phyloP scores from a whole-genome alignment of 2,797 vertebrate species.

The Megaceryle alcyon region DNA sequence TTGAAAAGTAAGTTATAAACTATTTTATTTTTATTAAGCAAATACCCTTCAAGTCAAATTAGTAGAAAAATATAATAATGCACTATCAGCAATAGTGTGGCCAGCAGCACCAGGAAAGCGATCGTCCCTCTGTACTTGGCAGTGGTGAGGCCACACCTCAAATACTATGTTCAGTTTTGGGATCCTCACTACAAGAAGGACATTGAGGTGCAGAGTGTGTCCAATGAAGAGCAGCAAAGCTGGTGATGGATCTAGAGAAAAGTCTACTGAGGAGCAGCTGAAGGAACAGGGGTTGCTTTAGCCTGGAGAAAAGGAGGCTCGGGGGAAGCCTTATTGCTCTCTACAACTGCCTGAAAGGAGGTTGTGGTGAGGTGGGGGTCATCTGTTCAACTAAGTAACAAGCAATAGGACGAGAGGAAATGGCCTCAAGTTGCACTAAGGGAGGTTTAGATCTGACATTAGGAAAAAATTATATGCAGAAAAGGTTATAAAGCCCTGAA shows the following conservation, averaged over 20 bases:
- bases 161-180: background rate
- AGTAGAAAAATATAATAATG: background rate
- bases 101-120: background rate
- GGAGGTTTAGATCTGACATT: background rate
- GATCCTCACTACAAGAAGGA: background rate
- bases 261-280: background rate
- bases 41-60: background rate
- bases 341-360: background rate
- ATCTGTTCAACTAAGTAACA: background rate
- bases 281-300: background rate
- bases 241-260: background rate
- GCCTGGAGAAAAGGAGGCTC: background rate
- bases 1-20: constrained; percentile 19
- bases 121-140: accelerated
- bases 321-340: background rate
- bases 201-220: background rate
- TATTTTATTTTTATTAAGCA: background rate
- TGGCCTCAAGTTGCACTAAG: background rate
- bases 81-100: background rate
- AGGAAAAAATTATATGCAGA: background rate
- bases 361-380: background rate
- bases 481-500: background rate
- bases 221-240: background rate
- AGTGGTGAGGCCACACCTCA: background rate
- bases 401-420: background rate